Evolutionary conservation across 1,140 invertebrate species (phyloP), one percentile per base, ranked within the genome.

Genomic region (Drosophila hydei): DNA sequence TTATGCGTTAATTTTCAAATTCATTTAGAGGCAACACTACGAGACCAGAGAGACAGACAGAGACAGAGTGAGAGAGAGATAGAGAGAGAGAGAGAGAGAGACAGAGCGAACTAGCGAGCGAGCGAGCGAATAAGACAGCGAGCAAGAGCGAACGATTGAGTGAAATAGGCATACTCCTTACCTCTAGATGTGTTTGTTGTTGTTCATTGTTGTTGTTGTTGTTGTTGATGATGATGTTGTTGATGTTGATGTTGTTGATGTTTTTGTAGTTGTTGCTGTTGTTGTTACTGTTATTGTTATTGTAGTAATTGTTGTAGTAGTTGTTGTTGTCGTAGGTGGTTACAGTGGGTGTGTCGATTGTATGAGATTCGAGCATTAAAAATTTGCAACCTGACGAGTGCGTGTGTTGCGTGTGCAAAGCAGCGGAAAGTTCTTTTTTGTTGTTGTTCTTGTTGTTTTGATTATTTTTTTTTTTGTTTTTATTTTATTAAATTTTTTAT

Each of bases 131-230:
- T n/a, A n/a, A 58, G 23, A 58, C 30, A 42, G 42, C 56, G 43
- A 64, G 25, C 45, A 56, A 75, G 72, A 62, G 65, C 63, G 75
- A 43, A 33, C 11, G 61, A 64, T 74, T 77, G 62, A 85, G 63
- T 47, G 72, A 83, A 68, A 79, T 51, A 79, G 73, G 79, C 78
- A 73, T 80, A 80, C 77, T 77, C 81, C 80, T 84, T 84, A 84
- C 80, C 80, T 84, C 80, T 73, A 87, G 51, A 71, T 74, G 80
- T 87, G 67, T 77, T 70, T 65, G 68, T 69, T 69, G 65, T 36
- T 52, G 23, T 54, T 50, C 40, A 45, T 67, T 48, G 42, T 50
- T 67, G 16, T 58, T 56, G 62, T 70, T 65, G 68, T 69, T 69
- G 65, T 36, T 52, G 23, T 54, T 54, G 56, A 23, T 60, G 43